Evolutionary conservation across 1,140 invertebrate genomes (phyloP), one percentile per base, ranked within the genome.

Genomic region (Melipona quadrifasciata): DNA sequence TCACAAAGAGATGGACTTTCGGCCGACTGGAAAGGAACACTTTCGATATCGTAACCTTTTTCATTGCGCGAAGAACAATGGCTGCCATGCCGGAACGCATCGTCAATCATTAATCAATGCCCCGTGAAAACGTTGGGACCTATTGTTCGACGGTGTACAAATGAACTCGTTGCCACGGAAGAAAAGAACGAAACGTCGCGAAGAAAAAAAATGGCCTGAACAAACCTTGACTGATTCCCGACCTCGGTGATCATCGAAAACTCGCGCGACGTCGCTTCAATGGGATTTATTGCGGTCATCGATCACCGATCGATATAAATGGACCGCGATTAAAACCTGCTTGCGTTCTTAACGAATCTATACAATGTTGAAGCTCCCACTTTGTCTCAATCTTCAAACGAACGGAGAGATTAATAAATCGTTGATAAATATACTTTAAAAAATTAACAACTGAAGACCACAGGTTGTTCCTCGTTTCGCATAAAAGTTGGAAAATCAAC

Each of bases 101-200:
- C 84, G 76, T 80, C 57, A 74, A 67, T 87, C 88, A 89, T 89
- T 89, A 89, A 89, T 89, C 88, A 89, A 86, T 77, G 84, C 80
- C 67, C 70, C 14, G 80, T 68, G 85, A 86, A 86, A 76, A 89
- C 78, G 71, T 67, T 81, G 87, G 31, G 55, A n/a, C 51, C 61
- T 71, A 88, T 87, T 84, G 86, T 70, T 78, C 83, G 75, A 55
- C 68, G 39, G 47, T 78, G 86, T 82, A 73, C 82, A 70, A 78
- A 89, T 75, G 78, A 89, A 80, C 83, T 85, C 82, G 75, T 78
- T 71, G 74, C 53, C 55, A 27, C 24, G 65, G 17, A 65, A 70
- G 39, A 73, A 80, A 64, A 31, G 68, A 71, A 80, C 47, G 12
- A 11, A 16, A 39, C 12, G 31, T 5, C 39, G 67, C 31, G 39